Evolutionary conservation across 2,113 vertebrate species (phyloP), one percentile per base, ranked within the genome.

Genomic region (Chlamydotis undulata): DNA sequence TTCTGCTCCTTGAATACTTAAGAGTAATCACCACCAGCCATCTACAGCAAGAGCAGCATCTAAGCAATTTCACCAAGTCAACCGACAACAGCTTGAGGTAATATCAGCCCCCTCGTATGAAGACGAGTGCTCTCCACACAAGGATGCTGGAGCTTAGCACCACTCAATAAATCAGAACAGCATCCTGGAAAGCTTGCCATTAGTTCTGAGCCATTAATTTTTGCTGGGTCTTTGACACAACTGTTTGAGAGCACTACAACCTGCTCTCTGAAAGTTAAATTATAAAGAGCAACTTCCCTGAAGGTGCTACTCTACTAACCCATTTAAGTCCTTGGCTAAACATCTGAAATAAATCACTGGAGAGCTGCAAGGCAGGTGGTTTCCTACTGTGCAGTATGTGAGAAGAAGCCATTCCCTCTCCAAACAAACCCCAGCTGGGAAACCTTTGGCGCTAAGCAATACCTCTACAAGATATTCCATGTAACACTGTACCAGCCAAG

Each of bases 41-140:
- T 94, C 97, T 97, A 95, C 63, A 89, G 93, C 80, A 49, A 41
- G 94, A 97, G 97, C 83, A 76, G 98, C 95, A 96, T 97, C 97
- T 97, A 97, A 98, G 97, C 98, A 96, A 98, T 98, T 97, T 97
- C 94, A 95, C 97, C 97, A 97, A 97, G 97, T 97, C 98, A 98
- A 96, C 97, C 96, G 96, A 98, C 97, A 97, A 97, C 98, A 98
- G 98, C 97, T 98, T 98, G 98, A 98, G 96, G 98, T 93, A 97
- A 97, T 98, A 98, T 98, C 97, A 98, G 96, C 96, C 96, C 90
- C 97, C 95, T 98, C 96, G 98, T 68, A 92, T 55, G 87, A 97
- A 97, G 95, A 97, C 96, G 97, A 98, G 97, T 94, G 95, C 96
- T 98, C 98, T 98, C 97, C 97, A 98, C 95, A 96, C 96, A 98